Conservation (phyloP, 2,113 vertebrate genomes). For the Pangasianodon gigas region DNA sequence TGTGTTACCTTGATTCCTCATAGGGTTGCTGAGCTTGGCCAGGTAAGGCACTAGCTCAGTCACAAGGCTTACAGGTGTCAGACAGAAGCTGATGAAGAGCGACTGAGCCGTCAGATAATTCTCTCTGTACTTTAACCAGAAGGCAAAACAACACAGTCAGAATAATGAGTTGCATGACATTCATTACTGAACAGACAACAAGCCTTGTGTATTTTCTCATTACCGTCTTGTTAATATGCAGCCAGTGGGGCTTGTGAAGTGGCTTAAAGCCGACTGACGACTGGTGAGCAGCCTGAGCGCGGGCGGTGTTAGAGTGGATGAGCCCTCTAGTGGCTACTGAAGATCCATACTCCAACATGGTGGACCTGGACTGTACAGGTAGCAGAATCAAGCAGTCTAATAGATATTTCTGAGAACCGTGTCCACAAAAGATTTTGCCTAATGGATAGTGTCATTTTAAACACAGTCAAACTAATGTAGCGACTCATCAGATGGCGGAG, state of each 20-base stretch:
- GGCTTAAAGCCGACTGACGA: conserved; percentile 85
- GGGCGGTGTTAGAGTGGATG: conserved; percentile 84
- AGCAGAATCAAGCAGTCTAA: conserved; percentile 9
- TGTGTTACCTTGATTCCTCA: conserved; percentile 88
- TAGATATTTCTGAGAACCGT: background rate
- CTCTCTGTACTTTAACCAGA: conserved; percentile 79
- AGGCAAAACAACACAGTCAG: conserved; percentile 11
- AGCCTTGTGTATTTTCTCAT: background rate
- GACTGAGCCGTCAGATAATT: conserved; percentile 85
- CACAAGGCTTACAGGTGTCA: conserved; percentile 83
- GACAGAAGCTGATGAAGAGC: conserved; percentile 88
- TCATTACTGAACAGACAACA: background rate
- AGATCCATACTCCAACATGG: conserved; percentile 81
- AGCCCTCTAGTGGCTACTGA: conserved; percentile 89
- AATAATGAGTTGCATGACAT: background rate
- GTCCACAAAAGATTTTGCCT: background rate
- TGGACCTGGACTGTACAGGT: conserved; percentile 71
- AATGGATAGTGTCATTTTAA: background rate
- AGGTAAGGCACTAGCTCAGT: conserved; percentile 90
- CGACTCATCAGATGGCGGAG: background rate
- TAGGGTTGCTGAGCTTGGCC: conserved; percentile 83
- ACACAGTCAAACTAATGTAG: background rate
- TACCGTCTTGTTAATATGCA: conserved; percentile 89
- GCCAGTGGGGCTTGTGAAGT: conserved; percentile 93
- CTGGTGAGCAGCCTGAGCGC: conserved; percentile 77